These are phyloP conservation scores for Zaprionus nigranus DNA, from an alignment of 1,140 invertebrate species.

Conservation along the genomic window DNA sequence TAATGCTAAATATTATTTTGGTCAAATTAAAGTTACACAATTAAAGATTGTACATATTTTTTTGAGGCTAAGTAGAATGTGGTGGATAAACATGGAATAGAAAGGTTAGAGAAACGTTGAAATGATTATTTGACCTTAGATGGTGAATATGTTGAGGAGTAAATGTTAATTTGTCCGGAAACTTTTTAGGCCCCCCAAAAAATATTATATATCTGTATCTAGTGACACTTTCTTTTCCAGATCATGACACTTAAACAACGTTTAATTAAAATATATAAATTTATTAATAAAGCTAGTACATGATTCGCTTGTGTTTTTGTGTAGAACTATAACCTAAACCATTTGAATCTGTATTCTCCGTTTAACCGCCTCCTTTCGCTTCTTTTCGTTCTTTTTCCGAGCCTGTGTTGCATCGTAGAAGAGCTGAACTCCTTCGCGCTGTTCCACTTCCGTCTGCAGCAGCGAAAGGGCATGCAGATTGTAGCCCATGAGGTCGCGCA, in stretches of 20 bases:
- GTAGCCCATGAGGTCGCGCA: conserved; percentile 93
- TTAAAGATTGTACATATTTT: too few relatives aligned
- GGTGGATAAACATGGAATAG: too few relatives aligned
- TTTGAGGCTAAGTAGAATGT: too few relatives aligned
- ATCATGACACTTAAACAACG: too few relatives aligned
- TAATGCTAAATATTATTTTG: conserved; percentile 17
- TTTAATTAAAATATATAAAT: conserved; percentile 6
- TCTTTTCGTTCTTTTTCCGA: conserved; percentile 88
- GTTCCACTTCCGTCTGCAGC: conserved; percentile 91
- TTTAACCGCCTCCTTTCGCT: conserved; percentile 90
- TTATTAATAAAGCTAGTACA: not conserved
- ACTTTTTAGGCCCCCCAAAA: too few relatives aligned
- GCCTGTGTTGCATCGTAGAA: conserved; percentile 92
- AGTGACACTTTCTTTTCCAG: too few relatives aligned
- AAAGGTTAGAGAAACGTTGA: too few relatives aligned
- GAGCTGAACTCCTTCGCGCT: conserved; percentile 91
- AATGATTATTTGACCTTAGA: too few relatives aligned
- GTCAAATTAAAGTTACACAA: conserved; percentile 40
- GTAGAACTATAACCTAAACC: conserved; percentile 25
- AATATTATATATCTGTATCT: too few relatives aligned
- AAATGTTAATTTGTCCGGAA: too few relatives aligned
- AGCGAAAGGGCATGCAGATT: conserved; percentile 94
- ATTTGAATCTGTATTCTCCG: conserved; percentile 83
- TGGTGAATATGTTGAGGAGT: too few relatives aligned
- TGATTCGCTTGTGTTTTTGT: not conserved